A percentile compares a stretch with the other conserved stretches of the same genome.
Evolutionary conservation across 2,888 invertebrate genomes (phyloP).

Genomic region (Prosopocoilus inquinatus): DNA sequence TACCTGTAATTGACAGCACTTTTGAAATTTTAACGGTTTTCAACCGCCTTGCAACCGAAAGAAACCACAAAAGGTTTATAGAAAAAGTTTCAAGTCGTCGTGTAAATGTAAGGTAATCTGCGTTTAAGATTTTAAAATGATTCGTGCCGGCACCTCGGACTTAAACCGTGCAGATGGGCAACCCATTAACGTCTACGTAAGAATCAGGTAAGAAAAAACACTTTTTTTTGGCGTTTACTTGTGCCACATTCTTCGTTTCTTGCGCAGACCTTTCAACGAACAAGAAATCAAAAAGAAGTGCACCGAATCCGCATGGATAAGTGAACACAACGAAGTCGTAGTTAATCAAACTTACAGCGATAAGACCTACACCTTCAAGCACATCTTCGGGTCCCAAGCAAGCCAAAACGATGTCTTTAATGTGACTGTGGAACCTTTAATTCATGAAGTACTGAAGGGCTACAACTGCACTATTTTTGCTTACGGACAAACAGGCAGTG

Average conservation of each 20-base stretch:
- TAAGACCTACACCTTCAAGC: constrained; percentile 82
- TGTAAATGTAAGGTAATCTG: too few species aligned
- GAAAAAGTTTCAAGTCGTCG: too few species aligned
- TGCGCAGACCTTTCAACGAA: constrained; percentile 7
- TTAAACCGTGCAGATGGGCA: constrained; percentile 3
- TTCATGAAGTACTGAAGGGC: constrained; percentile 88
- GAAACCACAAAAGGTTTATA: too few species aligned
- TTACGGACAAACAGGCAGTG: constrained; percentile 90
- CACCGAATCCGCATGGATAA: constrained; percentile 3
- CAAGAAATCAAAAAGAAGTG: constrained; percentile 10
- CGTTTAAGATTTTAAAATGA: too few species aligned
- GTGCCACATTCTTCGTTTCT: not conserved
- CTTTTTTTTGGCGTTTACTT: not conserved
- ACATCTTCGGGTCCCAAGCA: constrained; percentile 77
- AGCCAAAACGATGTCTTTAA: constrained; percentile 88
- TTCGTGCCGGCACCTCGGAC: too few species aligned
- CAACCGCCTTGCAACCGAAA: too few species aligned
- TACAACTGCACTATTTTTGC: constrained; percentile 99
- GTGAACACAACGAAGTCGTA: constrained; percentile 9
- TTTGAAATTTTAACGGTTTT: too few species aligned
- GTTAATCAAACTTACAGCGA: constrained; percentile 8
- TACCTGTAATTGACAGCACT: too few species aligned
- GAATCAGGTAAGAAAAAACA: constrained; percentile 6
- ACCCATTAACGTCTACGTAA: constrained; percentile 16
- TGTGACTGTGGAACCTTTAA: constrained; percentile 81